These are phyloP conservation scores for Chloroclysta siterata DNA, from an alignment of 2,888 invertebrate species.

Conservation along the genomic window DNA sequence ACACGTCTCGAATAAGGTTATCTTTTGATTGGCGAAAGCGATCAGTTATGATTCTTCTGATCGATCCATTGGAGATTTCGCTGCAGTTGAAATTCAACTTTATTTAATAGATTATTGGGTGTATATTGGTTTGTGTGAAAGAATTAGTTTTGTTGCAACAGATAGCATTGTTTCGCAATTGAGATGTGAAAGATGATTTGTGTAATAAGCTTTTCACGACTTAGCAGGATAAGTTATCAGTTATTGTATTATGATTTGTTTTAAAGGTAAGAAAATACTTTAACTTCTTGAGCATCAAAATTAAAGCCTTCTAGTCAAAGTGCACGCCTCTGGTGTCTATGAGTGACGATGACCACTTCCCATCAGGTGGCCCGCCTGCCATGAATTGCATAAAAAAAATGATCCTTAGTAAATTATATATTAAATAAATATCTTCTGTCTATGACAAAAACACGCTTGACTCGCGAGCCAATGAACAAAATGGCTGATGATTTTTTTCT, in stretches of 20 bases:
- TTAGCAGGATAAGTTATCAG: conserved; percentile 38
- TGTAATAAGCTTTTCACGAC: conserved; percentile 68
- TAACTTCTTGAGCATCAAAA: no score
- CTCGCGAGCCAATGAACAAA: no score
- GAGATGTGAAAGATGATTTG: conserved; percentile 71
- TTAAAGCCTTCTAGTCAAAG: no score
- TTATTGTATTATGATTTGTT: conserved; percentile 40
- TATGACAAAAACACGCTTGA: no score
- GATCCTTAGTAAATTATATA: no score
- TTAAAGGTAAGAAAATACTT: conserved; percentile 17
- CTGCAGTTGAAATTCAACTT: conserved; percentile 42
- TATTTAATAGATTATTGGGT: conserved; percentile 39
- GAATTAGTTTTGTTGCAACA: conserved; percentile 44
- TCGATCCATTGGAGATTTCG: conserved; percentile 33
- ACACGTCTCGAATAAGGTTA: conserved; percentile 46
- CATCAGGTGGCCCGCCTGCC: no score
- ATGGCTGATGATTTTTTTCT: no score
- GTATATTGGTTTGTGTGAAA: conserved; percentile 41
- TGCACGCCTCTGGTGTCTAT: neutral
- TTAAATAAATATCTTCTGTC: no score
- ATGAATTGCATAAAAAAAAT: no score
- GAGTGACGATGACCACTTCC: no score
- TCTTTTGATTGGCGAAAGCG: conserved; percentile 42
- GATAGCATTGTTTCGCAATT: conserved; percentile 77
- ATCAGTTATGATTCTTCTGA: conserved; percentile 44